A percentile compares a stretch with the other conserved stretches of the same genome.
Evolutionary conservation across 2,888 invertebrate species (phyloP).

Genomic region (Stenichneumon culpator): DNA sequence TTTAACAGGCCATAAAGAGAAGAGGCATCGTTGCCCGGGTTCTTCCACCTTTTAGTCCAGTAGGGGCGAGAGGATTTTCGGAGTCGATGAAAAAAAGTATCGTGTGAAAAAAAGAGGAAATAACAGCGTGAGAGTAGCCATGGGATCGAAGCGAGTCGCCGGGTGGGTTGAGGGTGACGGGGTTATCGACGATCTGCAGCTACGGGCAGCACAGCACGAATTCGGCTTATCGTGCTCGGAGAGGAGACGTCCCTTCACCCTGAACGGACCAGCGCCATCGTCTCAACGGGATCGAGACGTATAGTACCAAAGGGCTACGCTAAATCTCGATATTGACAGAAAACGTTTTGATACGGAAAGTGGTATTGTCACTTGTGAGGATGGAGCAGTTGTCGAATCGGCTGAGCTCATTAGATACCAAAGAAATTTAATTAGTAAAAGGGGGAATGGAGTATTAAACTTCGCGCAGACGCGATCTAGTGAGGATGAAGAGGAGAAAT

Average conservation of each 20-base stretch:
- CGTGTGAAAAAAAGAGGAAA: constrained; percentile 35
- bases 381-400: constrained; percentile 28
- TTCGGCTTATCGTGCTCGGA: constrained; percentile 61
- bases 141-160: constrained; percentile 41
- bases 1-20: constrained; percentile 83
- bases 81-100: constrained; percentile 50
- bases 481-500: constrained; percentile 51
- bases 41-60: constrained; percentile 50
- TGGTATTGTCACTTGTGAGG: constrained; percentile 35
- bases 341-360: constrained; percentile 40
- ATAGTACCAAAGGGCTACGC: constrained; percentile 2
- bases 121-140: constrained; percentile 25
- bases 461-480: constrained; percentile 63
- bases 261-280: constrained; percentile 3
- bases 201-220: constrained; percentile 54
- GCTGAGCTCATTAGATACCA: constrained; percentile 56
- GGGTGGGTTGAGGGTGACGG: constrained; percentile 67
- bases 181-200: constrained; percentile 67
- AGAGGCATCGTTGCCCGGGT: constrained; percentile 67
- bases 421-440: constrained; percentile 68
- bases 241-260: constrained; percentile 44
- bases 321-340: constrained; percentile 59
- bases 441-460: constrained; percentile 70
- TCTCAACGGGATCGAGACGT: constrained; percentile 25
- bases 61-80: constrained; percentile 55